phyloP scores from a whole-genome alignment of 2,797 vertebrate species.

The Varecia variegata region DNA sequence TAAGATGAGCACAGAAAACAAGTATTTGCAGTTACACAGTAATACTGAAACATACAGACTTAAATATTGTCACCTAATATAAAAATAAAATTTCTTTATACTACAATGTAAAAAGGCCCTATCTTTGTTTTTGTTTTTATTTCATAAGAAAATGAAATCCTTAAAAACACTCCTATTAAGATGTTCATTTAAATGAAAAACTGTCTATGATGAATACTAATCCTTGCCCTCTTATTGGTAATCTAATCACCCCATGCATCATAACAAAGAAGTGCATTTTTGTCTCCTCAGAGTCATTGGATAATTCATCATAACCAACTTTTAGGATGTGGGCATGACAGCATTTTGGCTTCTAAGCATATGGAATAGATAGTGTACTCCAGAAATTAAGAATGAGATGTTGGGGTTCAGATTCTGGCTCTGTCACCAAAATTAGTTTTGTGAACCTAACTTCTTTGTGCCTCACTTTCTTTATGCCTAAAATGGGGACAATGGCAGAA shows the following conservation, averaged over 20 bases:
- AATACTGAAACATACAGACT: neutral
- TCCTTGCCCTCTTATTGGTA: neutral
- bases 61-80: constrained; percentile 13
- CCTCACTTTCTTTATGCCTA: neutral
- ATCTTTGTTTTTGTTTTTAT: neutral
- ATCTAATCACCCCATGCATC: neutral
- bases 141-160: neutral
- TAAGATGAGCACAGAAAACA: constrained; percentile 7
- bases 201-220: neutral
- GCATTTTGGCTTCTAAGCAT: neutral
- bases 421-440: neutral
- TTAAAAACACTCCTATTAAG: neutral
- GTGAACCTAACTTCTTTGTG: neutral
- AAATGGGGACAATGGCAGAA: neutral
- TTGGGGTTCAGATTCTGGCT: neutral
- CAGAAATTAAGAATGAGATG: neutral
- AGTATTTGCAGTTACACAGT: neutral
- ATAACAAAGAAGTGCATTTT: neutral
- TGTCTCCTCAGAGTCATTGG: neutral
- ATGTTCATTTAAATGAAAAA: constrained; percentile 18
- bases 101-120: neutral
- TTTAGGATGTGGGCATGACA: neutral
- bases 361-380: neutral
- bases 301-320: neutral
- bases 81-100: neutral